phyloP scores from a whole-genome alignment of 2,888 invertebrate genomes.

The Cerastis leucographa region DNA sequence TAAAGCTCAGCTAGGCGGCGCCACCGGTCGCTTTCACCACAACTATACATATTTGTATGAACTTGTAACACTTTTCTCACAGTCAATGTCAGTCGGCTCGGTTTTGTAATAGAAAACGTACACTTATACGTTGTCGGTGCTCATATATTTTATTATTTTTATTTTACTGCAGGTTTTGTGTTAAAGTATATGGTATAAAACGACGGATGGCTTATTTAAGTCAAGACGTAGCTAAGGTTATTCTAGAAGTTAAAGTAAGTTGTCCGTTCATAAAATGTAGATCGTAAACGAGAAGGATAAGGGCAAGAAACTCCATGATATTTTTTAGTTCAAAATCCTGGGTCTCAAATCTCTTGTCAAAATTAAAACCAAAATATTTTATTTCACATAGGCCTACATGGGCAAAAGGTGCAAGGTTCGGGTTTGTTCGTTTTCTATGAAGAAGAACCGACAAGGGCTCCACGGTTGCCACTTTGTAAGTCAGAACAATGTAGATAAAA shows the following conservation, averaged over 20 bases:
- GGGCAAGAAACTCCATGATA: not conserved
- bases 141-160: slow-evolving; percentile 25
- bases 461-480: not conserved
- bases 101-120: slow-evolving; percentile 68
- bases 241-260: no score
- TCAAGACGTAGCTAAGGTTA: not conserved
- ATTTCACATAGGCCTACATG: no score
- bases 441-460: no score
- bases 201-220: not conserved
- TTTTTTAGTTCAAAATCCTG: not conserved
- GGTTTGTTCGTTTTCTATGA: no score
- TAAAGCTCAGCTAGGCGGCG: slow-evolving; percentile 69
- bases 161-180: not conserved
- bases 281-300: not conserved
- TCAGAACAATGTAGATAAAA: not conserved
- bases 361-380: no score
- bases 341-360: not conserved
- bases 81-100: slow-evolving; percentile 75
- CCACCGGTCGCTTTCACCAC: slow-evolving; percentile 73
- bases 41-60: slow-evolving; percentile 66
- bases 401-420: no score
- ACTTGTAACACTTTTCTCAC: slow-evolving; percentile 76
- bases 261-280: no score
- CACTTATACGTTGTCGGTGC: not conserved
- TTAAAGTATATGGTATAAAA: not conserved